Evolutionary conservation across 2,888 invertebrate species (phyloP).

Genomic region (Adela reaumurella): DNA sequence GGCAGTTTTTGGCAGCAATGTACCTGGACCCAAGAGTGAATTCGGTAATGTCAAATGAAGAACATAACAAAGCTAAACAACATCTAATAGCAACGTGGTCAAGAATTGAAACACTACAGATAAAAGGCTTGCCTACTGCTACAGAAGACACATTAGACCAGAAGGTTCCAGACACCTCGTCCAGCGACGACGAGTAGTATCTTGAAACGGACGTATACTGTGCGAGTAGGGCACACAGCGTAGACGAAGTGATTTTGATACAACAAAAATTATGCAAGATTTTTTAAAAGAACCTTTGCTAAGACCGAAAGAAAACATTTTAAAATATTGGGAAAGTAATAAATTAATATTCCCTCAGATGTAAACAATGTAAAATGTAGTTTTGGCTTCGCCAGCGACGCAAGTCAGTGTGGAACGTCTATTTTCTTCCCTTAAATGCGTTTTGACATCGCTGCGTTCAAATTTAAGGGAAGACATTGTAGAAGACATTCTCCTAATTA

Average conservation of each 20-base stretch:
- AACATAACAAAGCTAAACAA: not conserved
- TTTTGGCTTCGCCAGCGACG: slow-evolving; percentile 9
- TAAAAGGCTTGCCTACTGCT: too few species aligned
- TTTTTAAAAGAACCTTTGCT: slow-evolving; percentile 1
- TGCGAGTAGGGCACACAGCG: too few species aligned
- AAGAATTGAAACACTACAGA: too few species aligned
- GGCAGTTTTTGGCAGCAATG: slow-evolving; percentile 4
- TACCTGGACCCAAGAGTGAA: slow-evolving; percentile 5
- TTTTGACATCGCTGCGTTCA: slow-evolving; percentile 7
- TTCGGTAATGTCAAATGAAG: slow-evolving; percentile 5
- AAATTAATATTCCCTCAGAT: slow-evolving; percentile 7
- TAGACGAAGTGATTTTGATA: too few species aligned
- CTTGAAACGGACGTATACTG: too few species aligned
- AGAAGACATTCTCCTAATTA: slow-evolving; percentile 4
- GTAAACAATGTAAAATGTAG: slow-evolving; percentile 3
- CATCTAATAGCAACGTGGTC: too few species aligned
- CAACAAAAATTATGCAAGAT: too few species aligned
- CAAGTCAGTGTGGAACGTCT: slow-evolving; percentile 13
- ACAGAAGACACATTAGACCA: too few species aligned
- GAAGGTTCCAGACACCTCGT: too few species aligned
- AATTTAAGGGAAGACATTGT: slow-evolving; percentile 6
- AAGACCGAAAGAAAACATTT: slow-evolving; percentile 7
- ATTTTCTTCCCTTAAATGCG: slow-evolving; percentile 13
- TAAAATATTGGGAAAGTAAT: slow-evolving; percentile 8
- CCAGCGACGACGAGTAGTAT: too few species aligned